Conservation (phyloP, 2,888 invertebrate species). For the Malthinus seriepunctatus region DNA sequence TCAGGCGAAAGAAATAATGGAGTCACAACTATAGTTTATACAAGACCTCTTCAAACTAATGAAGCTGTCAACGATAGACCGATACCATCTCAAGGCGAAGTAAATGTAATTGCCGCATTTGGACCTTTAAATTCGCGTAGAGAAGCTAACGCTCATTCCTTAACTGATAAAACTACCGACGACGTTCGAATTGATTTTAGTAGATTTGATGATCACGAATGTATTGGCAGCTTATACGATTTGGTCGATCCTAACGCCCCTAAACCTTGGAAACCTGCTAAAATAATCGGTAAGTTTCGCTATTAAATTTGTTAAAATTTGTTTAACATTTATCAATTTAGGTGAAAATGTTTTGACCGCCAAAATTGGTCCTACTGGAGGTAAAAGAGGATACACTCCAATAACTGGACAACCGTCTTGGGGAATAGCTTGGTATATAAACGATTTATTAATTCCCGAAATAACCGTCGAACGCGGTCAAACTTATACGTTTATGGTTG, state of each 20-base stretch:
- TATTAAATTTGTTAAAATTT: background rate
- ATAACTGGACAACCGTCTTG: slow-evolving; percentile 82
- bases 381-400: slow-evolving; percentile 76
- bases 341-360: slow-evolving; percentile 69
- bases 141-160: slow-evolving; percentile 84
- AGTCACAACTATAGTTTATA: slow-evolving; percentile 79
- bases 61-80: slow-evolving; percentile 74
- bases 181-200: slow-evolving; percentile 83
- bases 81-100: slow-evolving; percentile 66
- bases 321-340: slow-evolving; percentile 21
- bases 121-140: slow-evolving; percentile 78
- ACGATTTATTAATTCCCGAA: slow-evolving; percentile 88
- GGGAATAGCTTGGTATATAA: slow-evolving; percentile 94
- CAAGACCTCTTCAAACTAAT: slow-evolving; percentile 75
- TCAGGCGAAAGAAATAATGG: slow-evolving; percentile 78
- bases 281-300: slow-evolving; percentile 56
- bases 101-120: slow-evolving; percentile 83
- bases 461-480: slow-evolving; percentile 84
- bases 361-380: slow-evolving; percentile 84
- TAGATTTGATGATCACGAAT: slow-evolving; percentile 70
- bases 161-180: slow-evolving; percentile 70
- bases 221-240: slow-evolving; percentile 68
- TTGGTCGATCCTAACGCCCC: slow-evolving; percentile 63
- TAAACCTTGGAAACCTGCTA: slow-evolving; percentile 71
- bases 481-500: slow-evolving; percentile 83